Percentiles rank a stretch among this genome's conserved stretches.
phyloP scores from a whole-genome alignment of 2,888 invertebrate genomes.

The Chesias legatella region DNA sequence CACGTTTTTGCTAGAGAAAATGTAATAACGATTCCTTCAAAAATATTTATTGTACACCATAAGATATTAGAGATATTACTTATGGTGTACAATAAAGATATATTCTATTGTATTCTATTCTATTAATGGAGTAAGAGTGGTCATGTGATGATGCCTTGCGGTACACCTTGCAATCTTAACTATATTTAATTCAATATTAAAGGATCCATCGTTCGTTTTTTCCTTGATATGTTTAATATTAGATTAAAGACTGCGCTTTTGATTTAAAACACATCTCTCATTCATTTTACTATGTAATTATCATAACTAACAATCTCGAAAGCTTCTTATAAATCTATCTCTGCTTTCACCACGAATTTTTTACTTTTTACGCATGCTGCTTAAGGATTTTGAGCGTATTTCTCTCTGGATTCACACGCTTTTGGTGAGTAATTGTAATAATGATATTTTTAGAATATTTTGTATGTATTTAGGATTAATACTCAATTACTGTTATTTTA shows the following conservation, averaged over 20 bases:
- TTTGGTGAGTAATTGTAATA: conserved; percentile 49
- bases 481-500: conserved; percentile 27
- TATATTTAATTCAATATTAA: too few relatives aligned
- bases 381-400: conserved; percentile 48
- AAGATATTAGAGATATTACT: too few relatives aligned
- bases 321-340: conserved; percentile 2
- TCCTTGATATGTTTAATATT: background rate
- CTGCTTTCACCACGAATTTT: background rate
- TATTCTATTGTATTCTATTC: too few relatives aligned
- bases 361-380: conserved; percentile 46
- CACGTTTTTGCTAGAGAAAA: too few relatives aligned
- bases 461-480: too few relatives aligned
- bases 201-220: too few relatives aligned
- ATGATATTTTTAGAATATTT: background rate
- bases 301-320: conserved; percentile 1
- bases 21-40: background rate
- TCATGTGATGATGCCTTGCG: background rate
- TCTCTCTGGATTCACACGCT: conserved; percentile 47
- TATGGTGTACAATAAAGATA: too few relatives aligned
- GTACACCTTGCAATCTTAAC: background rate
- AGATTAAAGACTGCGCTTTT: too few relatives aligned
- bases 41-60: background rate
- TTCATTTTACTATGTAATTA: background rate
- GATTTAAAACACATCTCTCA: too few relatives aligned
- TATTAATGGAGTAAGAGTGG: background rate